Evolutionary conservation across 2,888 invertebrate genomes (phyloP), one percentile per base, ranked within the genome.

Genomic region (Autographa pulchrina): DNA sequence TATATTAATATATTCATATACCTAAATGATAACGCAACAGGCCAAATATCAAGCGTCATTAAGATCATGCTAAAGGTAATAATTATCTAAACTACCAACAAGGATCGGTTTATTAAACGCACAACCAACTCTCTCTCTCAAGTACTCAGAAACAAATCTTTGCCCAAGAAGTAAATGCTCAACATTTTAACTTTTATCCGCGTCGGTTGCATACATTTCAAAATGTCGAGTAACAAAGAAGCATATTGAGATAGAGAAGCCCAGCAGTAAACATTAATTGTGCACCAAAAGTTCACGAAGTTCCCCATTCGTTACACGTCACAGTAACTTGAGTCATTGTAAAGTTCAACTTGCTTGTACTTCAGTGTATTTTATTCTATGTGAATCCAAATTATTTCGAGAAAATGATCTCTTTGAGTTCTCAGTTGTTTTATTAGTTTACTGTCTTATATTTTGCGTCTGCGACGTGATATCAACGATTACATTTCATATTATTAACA

Each of bases 261-360:
- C 38, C 48, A 59, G 61, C 65, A 65, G 54, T 65, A 78, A 77
- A 82, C 76, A 74, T 81, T 83, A 82, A 84, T 86, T 83, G 75
- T 80, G 75, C 80, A 80, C 68, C 65, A 68, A 77, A 86, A 86
- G 67, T 86, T 76, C 73, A 68, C 65, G 62, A 80, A 82, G 77
- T 82, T 79, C 65, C 73, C 74, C 67, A 80, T 83, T 82, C 79
- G 82, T 78, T 82, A 64, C 69, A 75, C 78, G 74, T 74, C 67
- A 80, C 63, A 68, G 65, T 75, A 77, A 68, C 31, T 80, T 75
- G 64, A 66, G 32, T 59, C 16, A 31, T 68, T 65, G 63, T 63
- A 56, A 68, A 69, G 62, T 70, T 61, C 4, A 74, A 80, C 56
- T 72, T 70, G 25, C n/a, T 48, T 65, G 38, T 52, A 38, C 56